These are phyloP conservation scores for Podotricha telesiphe DNA, from an alignment of 2,888 invertebrate species.

Conservation along the genomic window DNA sequence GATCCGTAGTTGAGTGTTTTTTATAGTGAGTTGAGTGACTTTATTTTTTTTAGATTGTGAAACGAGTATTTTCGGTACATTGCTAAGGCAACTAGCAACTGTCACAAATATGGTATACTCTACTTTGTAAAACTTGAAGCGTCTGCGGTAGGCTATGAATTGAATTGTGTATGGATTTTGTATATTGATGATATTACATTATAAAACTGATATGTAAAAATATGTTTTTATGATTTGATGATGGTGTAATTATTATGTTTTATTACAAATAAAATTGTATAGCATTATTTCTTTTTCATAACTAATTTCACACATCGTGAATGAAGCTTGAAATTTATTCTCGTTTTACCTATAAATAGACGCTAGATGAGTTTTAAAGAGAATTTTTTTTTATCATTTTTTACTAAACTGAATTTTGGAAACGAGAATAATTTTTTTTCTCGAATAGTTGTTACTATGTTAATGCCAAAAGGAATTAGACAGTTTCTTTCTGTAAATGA, in stretches of 20 bases:
- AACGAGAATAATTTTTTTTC: not conserved
- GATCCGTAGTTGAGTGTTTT: constrained; percentile 13
- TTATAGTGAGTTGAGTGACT: constrained; percentile 1
- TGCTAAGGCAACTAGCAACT: too few species aligned
- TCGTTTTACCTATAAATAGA: not conserved
- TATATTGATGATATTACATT: constrained; percentile 2
- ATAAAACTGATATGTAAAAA: not conserved
- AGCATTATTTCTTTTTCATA: constrained; percentile 8
- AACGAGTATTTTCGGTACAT: not conserved
- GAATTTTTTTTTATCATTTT: not conserved
- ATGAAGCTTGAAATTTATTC: not conserved
- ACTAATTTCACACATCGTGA: not conserved
- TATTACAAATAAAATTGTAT: constrained; percentile 6
- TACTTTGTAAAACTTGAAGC: not conserved
- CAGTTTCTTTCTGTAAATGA: constrained; percentile 40
- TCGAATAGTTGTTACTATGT: constrained; percentile 57
- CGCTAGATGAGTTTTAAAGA: not conserved
- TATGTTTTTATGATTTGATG: not conserved
- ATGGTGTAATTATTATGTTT: constrained; percentile 7
- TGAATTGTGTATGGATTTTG: not conserved
- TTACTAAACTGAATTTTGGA: not conserved
- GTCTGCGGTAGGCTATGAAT: not conserved
- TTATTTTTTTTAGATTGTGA: not conserved
- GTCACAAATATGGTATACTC: too few species aligned
- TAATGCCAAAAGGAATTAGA: constrained; percentile 60